Conservation (phyloP, 2,113 vertebrate genomes). For the Myotis davidii region DNA sequence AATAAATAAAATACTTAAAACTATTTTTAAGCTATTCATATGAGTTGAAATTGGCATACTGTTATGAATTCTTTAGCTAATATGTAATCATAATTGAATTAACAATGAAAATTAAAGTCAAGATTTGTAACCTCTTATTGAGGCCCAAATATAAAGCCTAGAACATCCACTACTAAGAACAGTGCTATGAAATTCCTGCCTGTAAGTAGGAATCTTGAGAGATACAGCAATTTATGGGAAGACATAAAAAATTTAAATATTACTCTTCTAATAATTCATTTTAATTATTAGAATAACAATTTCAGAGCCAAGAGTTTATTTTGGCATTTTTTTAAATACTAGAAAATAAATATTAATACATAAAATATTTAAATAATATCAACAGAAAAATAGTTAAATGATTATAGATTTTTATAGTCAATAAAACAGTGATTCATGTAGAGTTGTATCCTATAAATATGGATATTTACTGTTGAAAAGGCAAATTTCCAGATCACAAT, state of each 20-base stretch:
- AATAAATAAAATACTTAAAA: slow-evolving; percentile 50
- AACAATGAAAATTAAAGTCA: slow-evolving; percentile 44
- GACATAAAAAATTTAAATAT: background rate
- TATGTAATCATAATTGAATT: slow-evolving; percentile 28
- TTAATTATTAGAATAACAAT: slow-evolving; percentile 4
- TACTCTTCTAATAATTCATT: slow-evolving; percentile 16
- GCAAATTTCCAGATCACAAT: background rate
- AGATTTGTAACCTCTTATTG: background rate
- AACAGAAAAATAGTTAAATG: background rate
- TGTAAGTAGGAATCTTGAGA: background rate
- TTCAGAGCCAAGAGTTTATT: background rate
- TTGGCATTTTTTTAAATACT: background rate
- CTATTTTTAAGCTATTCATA: background rate
- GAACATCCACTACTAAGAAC: background rate
- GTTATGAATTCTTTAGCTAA: slow-evolving; percentile 14
- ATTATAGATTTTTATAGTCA: background rate
- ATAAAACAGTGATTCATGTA: background rate
- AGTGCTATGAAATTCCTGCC: background rate
- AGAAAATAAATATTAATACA: slow-evolving; percentile 1
- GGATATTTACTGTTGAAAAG: background rate
- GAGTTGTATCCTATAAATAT: background rate
- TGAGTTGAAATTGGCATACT: background rate
- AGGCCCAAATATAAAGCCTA: background rate
- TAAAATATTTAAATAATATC: slow-evolving; percentile 26
- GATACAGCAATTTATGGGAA: background rate